Evolutionary conservation across 2,113 vertebrate species (phyloP), one percentile per base, ranked within the genome.

Genomic region (Amphilophus citrinellus): DNA sequence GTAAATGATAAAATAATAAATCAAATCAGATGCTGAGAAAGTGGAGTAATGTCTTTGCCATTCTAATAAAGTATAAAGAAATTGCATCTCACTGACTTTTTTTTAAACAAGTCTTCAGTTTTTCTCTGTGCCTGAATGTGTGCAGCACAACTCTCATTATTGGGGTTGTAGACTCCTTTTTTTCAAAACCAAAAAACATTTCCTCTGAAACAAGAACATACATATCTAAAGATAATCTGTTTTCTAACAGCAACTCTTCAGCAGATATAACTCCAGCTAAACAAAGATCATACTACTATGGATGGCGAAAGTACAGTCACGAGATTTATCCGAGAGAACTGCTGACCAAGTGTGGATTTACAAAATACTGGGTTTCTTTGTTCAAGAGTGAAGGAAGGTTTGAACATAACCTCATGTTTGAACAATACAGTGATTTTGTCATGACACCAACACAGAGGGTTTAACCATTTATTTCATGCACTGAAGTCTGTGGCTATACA

Each of bases 171-270:
- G 37, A 59, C 50, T 66, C 2, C 0, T 47, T 44, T 47, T 6
- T 32, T 47, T 66, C 63, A 59, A 20, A 0, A 60, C 24, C 22
- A 47, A 32, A 58, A 66, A 2, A 15, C 18, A 35, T 20, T 63
- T 77, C 9, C 42, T 37, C 50, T n/a, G 53, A 71, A 65, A 77
- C 42, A 85, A 24, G 10, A 77, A 58, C 32, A 30, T 80, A 86
- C 77, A 73, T n/a, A 53, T 73, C 44, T 53, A 5, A 73, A 73
- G 66, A 73, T 53, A 32, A 68, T 53, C 1, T 71, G 42, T 14
- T 50, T 9, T 71, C 66, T 71, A 71, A 71, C 24, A 32, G 66
- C 27, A 32, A 73, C 66, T 73, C 66, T n/a, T 32, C 47, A 79
- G 77, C 20, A 53, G 37, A 39, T 50, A 20, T 18, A 65, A 83